Evolutionary conservation across 2,888 invertebrate genomes (phyloP).

Genomic region (Linyphia triangularis): DNA sequence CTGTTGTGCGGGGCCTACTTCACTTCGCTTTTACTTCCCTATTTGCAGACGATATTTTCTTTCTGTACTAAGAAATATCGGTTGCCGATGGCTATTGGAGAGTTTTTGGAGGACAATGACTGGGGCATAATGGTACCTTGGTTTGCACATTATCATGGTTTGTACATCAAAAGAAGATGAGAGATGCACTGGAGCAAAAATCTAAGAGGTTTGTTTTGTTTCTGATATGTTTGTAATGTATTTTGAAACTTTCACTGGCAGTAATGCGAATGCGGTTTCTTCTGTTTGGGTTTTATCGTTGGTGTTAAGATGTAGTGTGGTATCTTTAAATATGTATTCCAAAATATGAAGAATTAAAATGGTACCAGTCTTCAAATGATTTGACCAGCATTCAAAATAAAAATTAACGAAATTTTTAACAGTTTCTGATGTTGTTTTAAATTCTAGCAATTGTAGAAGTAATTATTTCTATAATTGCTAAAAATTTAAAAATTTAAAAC

Average conservation of each 20-base stretch:
- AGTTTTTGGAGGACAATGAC: background rate
- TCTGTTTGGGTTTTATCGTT: background rate
- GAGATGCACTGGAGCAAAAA: background rate
- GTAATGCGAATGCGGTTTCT: background rate
- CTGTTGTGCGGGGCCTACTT: background rate
- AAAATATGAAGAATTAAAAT: too few species aligned
- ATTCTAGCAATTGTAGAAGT: too few species aligned
- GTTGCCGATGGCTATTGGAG: constrained; percentile 24
- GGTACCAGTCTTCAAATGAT: too few species aligned
- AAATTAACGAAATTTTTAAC: too few species aligned
- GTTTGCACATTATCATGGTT: background rate
- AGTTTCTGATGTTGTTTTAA: too few species aligned
- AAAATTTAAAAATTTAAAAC: too few species aligned
- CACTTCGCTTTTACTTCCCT: constrained; percentile 12
- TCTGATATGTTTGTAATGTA: background rate
- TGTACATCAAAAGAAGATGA: background rate
- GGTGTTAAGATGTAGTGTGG: too few species aligned
- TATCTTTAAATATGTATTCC: too few species aligned
- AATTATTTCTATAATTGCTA: too few species aligned
- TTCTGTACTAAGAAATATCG: constrained; percentile 32
- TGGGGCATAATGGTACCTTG: constrained; percentile 14
- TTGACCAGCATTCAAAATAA: too few species aligned
- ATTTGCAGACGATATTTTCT: constrained; percentile 41
- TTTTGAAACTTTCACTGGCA: background rate
- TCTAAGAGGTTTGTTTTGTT: background rate